Evolutionary conservation across 2,888 invertebrate genomes (phyloP).

Genomic region (Auanema sp.): DNA sequence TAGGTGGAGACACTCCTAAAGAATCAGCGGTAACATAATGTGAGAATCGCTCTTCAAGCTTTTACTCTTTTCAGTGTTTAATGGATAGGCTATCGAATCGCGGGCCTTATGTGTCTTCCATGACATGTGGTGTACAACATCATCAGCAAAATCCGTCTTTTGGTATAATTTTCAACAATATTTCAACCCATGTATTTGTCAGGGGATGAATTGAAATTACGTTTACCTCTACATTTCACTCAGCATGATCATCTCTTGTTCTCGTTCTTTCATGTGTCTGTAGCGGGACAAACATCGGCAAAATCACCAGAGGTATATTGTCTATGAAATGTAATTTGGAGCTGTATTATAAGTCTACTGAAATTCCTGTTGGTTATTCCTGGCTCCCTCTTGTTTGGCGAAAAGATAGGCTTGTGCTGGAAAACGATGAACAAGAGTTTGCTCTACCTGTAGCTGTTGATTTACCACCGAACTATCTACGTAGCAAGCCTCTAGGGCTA

Average conservation of each 20-base stretch:
- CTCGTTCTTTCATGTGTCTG: constrained; percentile 92
- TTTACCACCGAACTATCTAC: constrained; percentile 84
- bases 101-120: constrained; percentile 48
- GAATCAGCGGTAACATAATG: background rate
- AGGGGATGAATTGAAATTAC: constrained; percentile 76
- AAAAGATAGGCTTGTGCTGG: constrained; percentile 71
- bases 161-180: constrained; percentile 14
- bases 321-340: background rate
- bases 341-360: constrained; percentile 23
- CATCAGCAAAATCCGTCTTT: constrained; percentile 61
- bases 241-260: constrained; percentile 87
- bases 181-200: background rate
- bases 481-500: constrained; percentile 84
- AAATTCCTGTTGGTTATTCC: constrained; percentile 82
- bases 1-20: constrained; percentile 66
- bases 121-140: constrained; percentile 56
- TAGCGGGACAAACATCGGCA: constrained; percentile 70
- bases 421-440: constrained; percentile 76
- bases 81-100: constrained; percentile 44
- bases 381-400: constrained; percentile 86
- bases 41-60: background rate
- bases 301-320: constrained; percentile 46
- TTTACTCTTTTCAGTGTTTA: constrained; percentile 30
- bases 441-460: constrained; percentile 82
- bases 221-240: constrained; percentile 82